A percentile compares a stretch with the other conserved stretches of the same genome.
phyloP scores from a whole-genome alignment of 2,113 vertebrate species.

The Campylorhamphus procurvoides region DNA sequence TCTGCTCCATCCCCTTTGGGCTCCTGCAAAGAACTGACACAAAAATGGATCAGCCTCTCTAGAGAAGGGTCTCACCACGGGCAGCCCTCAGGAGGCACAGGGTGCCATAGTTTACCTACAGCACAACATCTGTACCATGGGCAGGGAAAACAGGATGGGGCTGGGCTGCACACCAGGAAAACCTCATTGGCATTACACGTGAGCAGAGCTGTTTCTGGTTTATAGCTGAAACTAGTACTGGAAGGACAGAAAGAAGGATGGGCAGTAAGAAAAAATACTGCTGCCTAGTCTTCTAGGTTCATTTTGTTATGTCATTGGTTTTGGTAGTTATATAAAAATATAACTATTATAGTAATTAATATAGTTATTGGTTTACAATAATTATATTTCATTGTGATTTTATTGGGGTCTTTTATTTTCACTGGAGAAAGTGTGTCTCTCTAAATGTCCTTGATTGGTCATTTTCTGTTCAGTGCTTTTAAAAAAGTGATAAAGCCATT shows the following conservation, averaged over 20 bases:
- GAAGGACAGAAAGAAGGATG: neutral
- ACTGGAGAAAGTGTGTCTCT: neutral
- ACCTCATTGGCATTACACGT: neutral
- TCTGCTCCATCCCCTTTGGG: neutral
- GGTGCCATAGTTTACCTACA: neutral
- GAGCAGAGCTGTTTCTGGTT: neutral
- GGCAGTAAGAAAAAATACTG: neutral
- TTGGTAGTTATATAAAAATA: neutral
- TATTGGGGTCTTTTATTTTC: neutral
- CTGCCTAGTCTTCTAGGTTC: neutral
- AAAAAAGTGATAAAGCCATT: neutral
- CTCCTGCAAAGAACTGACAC: neutral
- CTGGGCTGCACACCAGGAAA: neutral
- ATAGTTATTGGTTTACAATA: neutral
- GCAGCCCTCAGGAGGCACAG: neutral
- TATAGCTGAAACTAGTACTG: neutral
- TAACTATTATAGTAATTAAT: neutral
- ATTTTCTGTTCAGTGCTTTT: neutral
- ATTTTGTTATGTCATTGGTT: neutral
- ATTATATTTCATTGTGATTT: neutral
- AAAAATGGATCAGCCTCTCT: neutral
- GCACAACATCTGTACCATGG: neutral
- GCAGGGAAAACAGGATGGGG: neutral
- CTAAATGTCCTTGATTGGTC: neutral
- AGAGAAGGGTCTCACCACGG: neutral